These are phyloP conservation scores for Myzus persicae DNA, from an alignment of 1,140 invertebrate species.

Conservation along the genomic window DNA sequence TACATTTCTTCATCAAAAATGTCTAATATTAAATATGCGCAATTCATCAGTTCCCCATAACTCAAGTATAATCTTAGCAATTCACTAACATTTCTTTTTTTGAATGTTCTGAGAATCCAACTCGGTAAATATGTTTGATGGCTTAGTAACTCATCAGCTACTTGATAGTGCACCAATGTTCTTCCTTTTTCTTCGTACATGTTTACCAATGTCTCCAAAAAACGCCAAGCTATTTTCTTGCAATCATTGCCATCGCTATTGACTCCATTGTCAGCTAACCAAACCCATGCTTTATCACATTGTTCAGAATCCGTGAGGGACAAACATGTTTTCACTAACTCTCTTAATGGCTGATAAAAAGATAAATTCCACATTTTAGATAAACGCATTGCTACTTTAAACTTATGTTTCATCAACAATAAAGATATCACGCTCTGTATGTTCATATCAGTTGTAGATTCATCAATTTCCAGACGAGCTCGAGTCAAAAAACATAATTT, in stretches of 20 bases:
- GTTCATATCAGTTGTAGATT: constrained; percentile 28
- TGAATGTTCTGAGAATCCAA: constrained; percentile 48
- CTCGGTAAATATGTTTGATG: constrained; percentile 48
- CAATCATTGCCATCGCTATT: constrained; percentile 20
- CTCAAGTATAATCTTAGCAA: constrained; percentile 44
- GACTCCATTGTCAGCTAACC: constrained; percentile 46
- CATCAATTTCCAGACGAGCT: constrained; percentile 46
- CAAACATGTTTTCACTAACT: constrained; percentile 49
- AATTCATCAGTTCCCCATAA: constrained; percentile 44
- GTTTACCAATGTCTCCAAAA: constrained; percentile 46
- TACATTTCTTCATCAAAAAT: constrained; percentile 15
- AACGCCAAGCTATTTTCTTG: constrained; percentile 49
- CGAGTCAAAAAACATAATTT: constrained; percentile 48
- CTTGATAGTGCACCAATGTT: constrained; percentile 41
- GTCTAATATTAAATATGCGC: constrained; percentile 39
- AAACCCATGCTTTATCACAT: constrained; percentile 45
- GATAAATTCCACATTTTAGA: constrained; percentile 53
- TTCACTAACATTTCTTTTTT: constrained; percentile 38
- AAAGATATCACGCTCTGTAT: constrained; percentile 8
- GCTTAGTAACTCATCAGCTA: constrained; percentile 43
- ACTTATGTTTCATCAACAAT: constrained; percentile 53
- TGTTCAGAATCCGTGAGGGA: constrained; percentile 12
- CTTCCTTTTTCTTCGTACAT: constrained; percentile 40
- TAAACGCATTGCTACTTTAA: constrained; percentile 40
- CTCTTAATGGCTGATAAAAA: constrained; percentile 35